These are phyloP conservation scores for Strigamia transsilvanica DNA, from an alignment of 2,888 invertebrate genomes.

Conservation along the genomic window DNA sequence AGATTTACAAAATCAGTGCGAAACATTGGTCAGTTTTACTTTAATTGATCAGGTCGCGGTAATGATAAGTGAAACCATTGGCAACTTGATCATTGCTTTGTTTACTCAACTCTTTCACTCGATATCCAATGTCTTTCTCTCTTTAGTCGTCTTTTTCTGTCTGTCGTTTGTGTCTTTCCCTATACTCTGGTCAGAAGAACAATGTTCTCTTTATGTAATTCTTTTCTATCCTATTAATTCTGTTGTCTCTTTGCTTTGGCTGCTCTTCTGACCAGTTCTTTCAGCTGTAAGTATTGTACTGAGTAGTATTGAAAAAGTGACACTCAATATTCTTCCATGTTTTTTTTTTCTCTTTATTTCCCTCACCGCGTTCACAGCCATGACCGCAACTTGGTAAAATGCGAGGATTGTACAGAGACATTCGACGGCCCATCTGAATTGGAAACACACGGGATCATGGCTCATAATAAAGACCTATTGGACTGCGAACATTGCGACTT, in stretches of 20 bases:
- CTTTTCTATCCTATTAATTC: conserved; percentile 36
- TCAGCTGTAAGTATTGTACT: conserved; percentile 49
- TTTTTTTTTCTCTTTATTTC: conserved; percentile 13
- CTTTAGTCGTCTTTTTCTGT: conserved; percentile 49
- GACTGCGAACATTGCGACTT: conserved; percentile 62
- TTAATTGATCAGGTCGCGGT: no score
- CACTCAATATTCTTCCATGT: conserved; percentile 42
- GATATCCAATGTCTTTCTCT: conserved; percentile 48
- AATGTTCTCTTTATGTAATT: conserved; percentile 9
- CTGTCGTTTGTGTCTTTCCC: conserved; percentile 28
- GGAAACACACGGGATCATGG: conserved; percentile 60
- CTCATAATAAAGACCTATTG: conserved; percentile 61
- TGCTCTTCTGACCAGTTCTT: conserved; percentile 52
- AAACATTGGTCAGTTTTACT: not conserved
- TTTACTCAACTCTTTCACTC: conserved; percentile 35
- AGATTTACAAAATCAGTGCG: no score
- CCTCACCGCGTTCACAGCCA: no score
- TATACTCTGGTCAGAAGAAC: conserved; percentile 39
- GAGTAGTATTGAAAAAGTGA: conserved; percentile 36
- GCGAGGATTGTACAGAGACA: conserved; percentile 60
- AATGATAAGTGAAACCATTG: not conserved
- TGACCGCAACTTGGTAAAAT: conserved; percentile 57
- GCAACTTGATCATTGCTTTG: conserved; percentile 20
- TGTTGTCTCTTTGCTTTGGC: conserved; percentile 43
- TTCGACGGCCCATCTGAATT: conserved; percentile 60